Conservation (phyloP, 2,797 vertebrate species). For the Ataeniobius toweri region DNA sequence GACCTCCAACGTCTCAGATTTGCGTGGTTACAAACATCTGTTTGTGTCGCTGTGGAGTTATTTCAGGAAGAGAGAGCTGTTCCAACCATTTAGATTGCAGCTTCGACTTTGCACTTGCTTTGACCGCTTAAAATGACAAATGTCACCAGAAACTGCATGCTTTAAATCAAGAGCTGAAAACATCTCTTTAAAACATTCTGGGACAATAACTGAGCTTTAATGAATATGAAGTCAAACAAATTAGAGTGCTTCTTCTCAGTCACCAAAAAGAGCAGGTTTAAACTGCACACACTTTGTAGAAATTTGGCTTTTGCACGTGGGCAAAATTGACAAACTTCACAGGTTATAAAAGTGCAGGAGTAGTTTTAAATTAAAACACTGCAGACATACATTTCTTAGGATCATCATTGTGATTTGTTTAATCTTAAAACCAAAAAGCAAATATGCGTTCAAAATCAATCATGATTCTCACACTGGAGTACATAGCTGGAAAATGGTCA, state of each 20-base stretch:
- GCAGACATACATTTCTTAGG: not conserved
- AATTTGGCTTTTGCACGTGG: too few species aligned
- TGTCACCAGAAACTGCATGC: not conserved
- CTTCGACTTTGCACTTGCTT: not conserved
- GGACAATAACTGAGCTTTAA: constrained; percentile 10
- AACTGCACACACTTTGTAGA: too few species aligned
- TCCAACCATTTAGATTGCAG: not conserved
- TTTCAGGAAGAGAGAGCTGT: too few species aligned
- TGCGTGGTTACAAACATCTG: not conserved
- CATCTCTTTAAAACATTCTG: not conserved
- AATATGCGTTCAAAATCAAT: too few species aligned
- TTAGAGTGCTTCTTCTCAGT: not conserved
- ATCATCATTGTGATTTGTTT: not conserved
- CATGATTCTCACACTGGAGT: too few species aligned
- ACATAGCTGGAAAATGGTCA: too few species aligned
- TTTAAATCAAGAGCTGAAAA: not conserved
- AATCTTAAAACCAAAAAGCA: too few species aligned
- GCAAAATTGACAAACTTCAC: not conserved
- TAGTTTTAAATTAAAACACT: too few species aligned
- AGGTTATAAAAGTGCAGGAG: not conserved
- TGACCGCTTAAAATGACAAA: not conserved
- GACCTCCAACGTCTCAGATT: not conserved
- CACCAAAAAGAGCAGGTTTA: not conserved
- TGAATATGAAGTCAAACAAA: constrained; percentile 17
- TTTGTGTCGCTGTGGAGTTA: too few species aligned